Evolutionary conservation across 2,797 vertebrate genomes (phyloP).

Genomic region (Mormyrus hasselquistii): DNA sequence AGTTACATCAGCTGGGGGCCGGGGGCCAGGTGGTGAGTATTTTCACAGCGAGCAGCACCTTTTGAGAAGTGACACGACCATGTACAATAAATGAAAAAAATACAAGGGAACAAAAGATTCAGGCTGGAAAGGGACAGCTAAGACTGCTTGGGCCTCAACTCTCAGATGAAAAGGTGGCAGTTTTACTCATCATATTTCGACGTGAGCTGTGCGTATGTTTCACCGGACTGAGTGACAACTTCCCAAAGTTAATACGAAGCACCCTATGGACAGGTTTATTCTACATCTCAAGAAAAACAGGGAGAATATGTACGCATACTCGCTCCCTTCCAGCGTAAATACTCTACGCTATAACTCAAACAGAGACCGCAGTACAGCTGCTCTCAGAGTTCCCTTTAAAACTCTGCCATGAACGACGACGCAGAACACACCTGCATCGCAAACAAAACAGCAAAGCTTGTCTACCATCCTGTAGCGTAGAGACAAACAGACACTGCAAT

Average conservation of each 20-base stretch:
- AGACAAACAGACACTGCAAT: neutral
- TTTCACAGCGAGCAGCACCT: neutral
- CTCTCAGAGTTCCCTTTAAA: neutral
- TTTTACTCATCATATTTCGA: slow-evolving; percentile 44
- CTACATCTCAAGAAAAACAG: neutral
- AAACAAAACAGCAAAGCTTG: neutral
- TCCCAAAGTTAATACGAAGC: neutral
- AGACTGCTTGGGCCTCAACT: slow-evolving; percentile 44
- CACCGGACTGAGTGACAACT: slow-evolving; percentile 15
- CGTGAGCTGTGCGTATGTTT: slow-evolving; percentile 44
- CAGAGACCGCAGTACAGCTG: neutral
- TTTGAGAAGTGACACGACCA: neutral
- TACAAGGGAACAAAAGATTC: slow-evolving; percentile 35
- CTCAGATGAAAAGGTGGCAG: slow-evolving; percentile 35
- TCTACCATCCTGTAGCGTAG: neutral
- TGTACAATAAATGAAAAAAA: neutral
- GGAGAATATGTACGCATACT: neutral
- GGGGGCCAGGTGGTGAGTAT: neutral
- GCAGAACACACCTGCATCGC: neutral
- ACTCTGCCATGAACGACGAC: neutral
- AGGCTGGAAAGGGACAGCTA: slow-evolving; percentile 36
- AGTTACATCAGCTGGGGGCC: neutral
- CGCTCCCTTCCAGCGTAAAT: neutral
- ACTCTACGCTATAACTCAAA: neutral
- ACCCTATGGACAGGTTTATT: neutral